Base-by-base conservation (phyloP, 2,113 vertebrate species). In the Mirza zaza region DNA sequence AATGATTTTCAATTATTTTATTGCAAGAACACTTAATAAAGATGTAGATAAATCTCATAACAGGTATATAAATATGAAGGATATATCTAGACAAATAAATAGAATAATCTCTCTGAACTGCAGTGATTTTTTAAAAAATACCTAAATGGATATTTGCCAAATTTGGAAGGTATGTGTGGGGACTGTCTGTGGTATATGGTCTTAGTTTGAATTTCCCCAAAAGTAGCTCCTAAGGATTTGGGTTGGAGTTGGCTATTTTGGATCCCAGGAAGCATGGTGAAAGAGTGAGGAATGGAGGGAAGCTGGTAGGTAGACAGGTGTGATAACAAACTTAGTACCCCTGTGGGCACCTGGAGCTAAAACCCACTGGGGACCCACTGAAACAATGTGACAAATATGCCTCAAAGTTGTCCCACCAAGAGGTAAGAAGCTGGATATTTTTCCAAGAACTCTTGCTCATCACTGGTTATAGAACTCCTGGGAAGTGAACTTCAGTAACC, bases 1-100 rank as follows among this genome's bases (percentile, higher is more conserved):
- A 95, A 70, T 90, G 68, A 71, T 63, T 90, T 87, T 65, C 71
- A 68, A 36, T 86, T 76, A 65, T 93, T 71, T 83, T 71, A 39
- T 67, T 82, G 14, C 50, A 81, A 85, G 34, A 90, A 67, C 18
- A 81, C 8, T 79, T 75, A 77, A 42, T 68, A 48, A 27, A 68
- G 15, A 67, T 36, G 9, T 2, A 29, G 39, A 42, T 59, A 71
- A 88, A 73, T 39, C 65, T 68, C 29, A 34, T 25, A 83, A 48
- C 13, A 65, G 55, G n/a, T 65, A 55, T 59, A 77, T 23, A 81
- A 34, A 63, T 61, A 71, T 36, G 20, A 89, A 50, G 13, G 48
- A 8, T 9, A 39, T 29, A 39, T 70, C 7, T 32, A 91, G 65
- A 76, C 36, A 88, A 87, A 95, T 55, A 92, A 61, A 91, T 45